Evolutionary conservation across 2,888 invertebrate species (phyloP), one percentile per base, ranked within the genome.

Genomic region (Nudaria mundana): DNA sequence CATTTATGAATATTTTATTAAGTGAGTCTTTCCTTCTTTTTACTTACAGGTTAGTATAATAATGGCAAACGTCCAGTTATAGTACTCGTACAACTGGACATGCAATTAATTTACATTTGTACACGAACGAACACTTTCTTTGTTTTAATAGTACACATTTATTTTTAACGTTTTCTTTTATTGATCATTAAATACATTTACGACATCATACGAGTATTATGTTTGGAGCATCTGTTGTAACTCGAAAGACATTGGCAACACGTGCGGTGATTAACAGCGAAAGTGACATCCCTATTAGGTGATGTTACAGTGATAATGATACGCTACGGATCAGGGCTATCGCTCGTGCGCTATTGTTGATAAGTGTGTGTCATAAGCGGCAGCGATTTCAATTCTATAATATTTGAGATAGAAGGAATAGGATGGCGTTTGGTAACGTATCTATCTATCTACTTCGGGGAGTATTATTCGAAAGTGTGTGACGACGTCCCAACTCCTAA

Each of bases 221-320:
- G 3, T 8, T 38, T 26, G 22, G 8, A 4, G 16, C 28, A 16
- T n/a, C n/a, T 22, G 15, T 28, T 25, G 35, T 35, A 24, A 40
- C 30, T 30, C n/a, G 8, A 14, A n/a, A n/a, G n/a, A 40, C 18
- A 37, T 37, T 48, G 44, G 44, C 13, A n/a, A n/a, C 25, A 36
- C 45, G 35, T 31, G 22, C 32, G 22, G 42, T 60, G 59, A 69
- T 73, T 74, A 71, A 61, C 52, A 68, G 76, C 57, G 79, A 79
- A 80, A 80, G 79, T 74, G 62, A 57, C 37, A 52, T 52, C 72
- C 70, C 55, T 66, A 67, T 68, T 64, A 62, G 60, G 56, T 39
- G 48, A 56, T 56, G 66, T 71, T 73, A 66, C 58, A 59, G 41
- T 37, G 29, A 13, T 39, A 35, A 48, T 32, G 40, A 44, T 38